These are phyloP conservation scores for Tetrapedia diversipes DNA, from an alignment of 2,888 invertebrate species.

Conservation along the genomic window DNA sequence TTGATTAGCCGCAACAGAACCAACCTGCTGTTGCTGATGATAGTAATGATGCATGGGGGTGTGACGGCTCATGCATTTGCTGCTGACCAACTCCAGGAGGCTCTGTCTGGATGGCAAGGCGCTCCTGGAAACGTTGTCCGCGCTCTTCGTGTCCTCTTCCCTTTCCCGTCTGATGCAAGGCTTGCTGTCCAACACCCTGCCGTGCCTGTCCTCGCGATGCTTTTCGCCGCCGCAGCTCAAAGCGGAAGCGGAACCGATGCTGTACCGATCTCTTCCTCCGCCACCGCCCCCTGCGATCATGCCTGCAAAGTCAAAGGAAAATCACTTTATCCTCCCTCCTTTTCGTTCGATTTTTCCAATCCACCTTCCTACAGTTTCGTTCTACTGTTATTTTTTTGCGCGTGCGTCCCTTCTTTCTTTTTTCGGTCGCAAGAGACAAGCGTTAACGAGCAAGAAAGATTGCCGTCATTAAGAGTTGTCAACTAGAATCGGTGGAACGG, in stretches of 20 bases:
- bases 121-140: constrained; percentile 78
- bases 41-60: constrained; percentile 80
- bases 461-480: background rate
- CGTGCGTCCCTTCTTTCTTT: too few relatives aligned
- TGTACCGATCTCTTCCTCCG: constrained; percentile 72
- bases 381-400: too few relatives aligned
- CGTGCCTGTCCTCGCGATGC: constrained; percentile 66
- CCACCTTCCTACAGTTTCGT: too few relatives aligned
- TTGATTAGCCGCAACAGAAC: too few relatives aligned
- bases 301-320: constrained; percentile 61
- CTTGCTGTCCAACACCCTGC: constrained; percentile 48
- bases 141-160: constrained; percentile 79
- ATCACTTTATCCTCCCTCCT: too few relatives aligned
- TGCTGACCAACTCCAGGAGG: constrained; percentile 80
- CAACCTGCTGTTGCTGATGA: constrained; percentile 80
- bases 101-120: constrained; percentile 79
- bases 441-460: background rate
- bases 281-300: constrained; percentile 62
- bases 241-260: constrained; percentile 75
- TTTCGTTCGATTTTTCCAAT: too few relatives aligned
- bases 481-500: background rate
- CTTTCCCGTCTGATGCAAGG: constrained; percentile 62
- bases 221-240: constrained; percentile 74
- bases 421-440: too few relatives aligned
- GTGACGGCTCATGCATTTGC: constrained; percentile 79